Percentiles rank a stretch among this genome's conserved stretches.
phyloP scores from a whole-genome alignment of 2,113 vertebrate genomes.

The Hepsetus odoe region DNA sequence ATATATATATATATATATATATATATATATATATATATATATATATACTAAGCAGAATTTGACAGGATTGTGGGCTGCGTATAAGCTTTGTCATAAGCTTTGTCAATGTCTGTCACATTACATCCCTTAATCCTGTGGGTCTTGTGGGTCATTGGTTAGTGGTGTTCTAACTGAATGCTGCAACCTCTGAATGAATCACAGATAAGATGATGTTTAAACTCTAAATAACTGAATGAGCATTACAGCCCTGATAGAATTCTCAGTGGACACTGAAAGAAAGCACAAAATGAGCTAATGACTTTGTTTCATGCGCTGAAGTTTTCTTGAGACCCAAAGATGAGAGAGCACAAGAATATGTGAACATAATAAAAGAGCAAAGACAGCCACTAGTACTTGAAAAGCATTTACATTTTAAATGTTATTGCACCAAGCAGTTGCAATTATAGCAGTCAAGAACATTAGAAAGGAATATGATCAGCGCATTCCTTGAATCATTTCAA shows the following conservation, averaged over 20 bases:
- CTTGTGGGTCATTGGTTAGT: neutral
- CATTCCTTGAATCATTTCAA: neutral
- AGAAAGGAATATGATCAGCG: neutral
- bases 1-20: too few species aligned
- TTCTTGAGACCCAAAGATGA: slow-evolving; percentile 2
- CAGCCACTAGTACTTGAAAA: neutral
- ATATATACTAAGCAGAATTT: neutral
- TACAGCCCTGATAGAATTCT: slow-evolving; percentile 12
- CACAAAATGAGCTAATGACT: slow-evolving; percentile 1
- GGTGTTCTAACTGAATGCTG: neutral
- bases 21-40: too few species aligned
- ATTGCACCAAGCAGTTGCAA: neutral
- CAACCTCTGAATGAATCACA: slow-evolving; percentile 19
- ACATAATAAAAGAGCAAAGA: neutral
- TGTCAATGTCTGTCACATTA: neutral
- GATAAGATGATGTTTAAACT: slow-evolving; percentile 11
- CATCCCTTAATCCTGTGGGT: neutral
- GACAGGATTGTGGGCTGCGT: neutral
- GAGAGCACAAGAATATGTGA: neutral
- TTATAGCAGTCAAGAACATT: neutral
- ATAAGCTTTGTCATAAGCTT: neutral
- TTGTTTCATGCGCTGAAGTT: slow-evolving; percentile 5
- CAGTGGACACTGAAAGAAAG: slow-evolving; percentile 10
- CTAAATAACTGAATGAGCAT: slow-evolving; percentile 19
- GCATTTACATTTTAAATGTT: neutral